Evolutionary conservation across 1,140 invertebrate genomes (phyloP).

Genomic region (Coenobita brevimanus): DNA sequence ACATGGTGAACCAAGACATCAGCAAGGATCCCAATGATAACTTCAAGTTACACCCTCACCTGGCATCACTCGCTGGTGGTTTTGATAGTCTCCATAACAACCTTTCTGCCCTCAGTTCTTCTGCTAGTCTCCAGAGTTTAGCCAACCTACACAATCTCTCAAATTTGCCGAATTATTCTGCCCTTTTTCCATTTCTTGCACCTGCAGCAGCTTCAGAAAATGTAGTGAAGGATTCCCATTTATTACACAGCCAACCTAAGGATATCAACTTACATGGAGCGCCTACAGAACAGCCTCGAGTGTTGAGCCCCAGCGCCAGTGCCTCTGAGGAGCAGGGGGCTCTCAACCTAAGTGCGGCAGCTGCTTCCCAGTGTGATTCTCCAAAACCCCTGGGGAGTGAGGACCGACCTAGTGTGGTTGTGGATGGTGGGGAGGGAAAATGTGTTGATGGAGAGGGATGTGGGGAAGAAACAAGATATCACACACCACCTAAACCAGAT

Average conservation of each 20-base stretch:
- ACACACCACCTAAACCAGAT: not conserved
- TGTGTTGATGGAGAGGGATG: not conserved
- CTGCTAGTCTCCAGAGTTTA: not conserved
- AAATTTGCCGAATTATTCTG: conserved; percentile 31
- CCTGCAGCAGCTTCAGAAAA: not conserved
- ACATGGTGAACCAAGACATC: conserved; percentile 42
- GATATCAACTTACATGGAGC: no score
- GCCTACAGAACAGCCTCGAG: not conserved
- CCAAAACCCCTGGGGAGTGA: conserved; percentile 9
- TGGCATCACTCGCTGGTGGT: conserved; percentile 27
- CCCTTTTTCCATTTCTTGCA: conserved; percentile 51
- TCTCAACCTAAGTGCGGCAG: conserved; percentile 49
- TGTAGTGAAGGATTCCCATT: no score
- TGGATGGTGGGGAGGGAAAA: no score
- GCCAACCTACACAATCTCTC: conserved; percentile 44
- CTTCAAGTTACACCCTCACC: conserved; percentile 39
- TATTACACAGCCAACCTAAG: no score
- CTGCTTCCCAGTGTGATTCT: conserved; percentile 33
- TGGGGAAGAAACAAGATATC: no score
- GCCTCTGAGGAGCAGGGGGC: conserved; percentile 37
- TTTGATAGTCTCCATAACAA: conserved; percentile 36
- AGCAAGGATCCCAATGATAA: conserved; percentile 46
- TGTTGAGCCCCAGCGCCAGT: not conserved
- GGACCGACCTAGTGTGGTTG: not conserved
- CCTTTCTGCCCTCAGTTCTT: not conserved